Evolutionary conservation across 1,140 invertebrate genomes (phyloP), one percentile per base, ranked within the genome.

Genomic region (Heliothis virescens): DNA sequence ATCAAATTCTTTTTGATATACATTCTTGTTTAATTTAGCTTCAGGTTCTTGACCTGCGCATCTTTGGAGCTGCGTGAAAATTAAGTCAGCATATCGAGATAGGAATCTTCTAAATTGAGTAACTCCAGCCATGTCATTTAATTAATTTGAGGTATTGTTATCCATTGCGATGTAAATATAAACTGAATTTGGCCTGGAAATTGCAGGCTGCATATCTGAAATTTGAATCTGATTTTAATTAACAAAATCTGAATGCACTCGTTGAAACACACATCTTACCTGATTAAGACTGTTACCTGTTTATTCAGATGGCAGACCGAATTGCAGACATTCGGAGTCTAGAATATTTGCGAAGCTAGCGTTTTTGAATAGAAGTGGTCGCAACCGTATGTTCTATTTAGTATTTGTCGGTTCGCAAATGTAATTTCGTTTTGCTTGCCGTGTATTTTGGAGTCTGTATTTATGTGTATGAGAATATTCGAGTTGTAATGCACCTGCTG

Each of bases 261-360:
- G 50, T 72, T 72, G 52, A 47, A 72, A 72, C 53, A 72, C 72
- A 74, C 34, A 60, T 48, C 57, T 59, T 74, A 59, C 72, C 57
- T 74, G 55, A 59, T 59, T 60, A 74, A 60, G 48, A 74, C 53
- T 74, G 72, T 74, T 72, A 60, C 16, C 72, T 74, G 72, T 74
- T 74, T 74, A 74, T 74, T 60, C 72, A 74, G 72, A 74, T 74
- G 72, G 72, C 72, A 62, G 55, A 74, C 55, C 57, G 41, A 60
- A 74, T 21, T 21, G 72, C 41, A 74, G 72, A 60, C 72, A 60
- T 59, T 59, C 55, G 13, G 55, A 55, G 41, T 60, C 50, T 62
- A 55, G 26, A 15, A 47, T 74, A 74, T 74, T 74, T 74, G 55
- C 72, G 34, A 34, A 48, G 72, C 72, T n/a, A 74, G 72, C 72